Conservation (phyloP, 2,113 vertebrate species). For the Plecotus auritus region DNA sequence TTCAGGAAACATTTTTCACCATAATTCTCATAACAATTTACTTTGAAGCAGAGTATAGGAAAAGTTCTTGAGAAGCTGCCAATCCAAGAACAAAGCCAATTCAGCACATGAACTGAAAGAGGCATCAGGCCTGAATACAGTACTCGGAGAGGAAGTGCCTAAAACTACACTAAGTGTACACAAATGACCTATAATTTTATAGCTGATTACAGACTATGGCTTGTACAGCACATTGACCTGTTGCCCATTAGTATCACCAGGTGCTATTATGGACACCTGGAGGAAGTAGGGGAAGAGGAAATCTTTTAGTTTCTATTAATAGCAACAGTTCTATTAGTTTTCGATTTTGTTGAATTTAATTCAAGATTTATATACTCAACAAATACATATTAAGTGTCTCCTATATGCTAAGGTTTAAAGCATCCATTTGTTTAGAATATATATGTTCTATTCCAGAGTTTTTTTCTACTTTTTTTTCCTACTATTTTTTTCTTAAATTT, state of each 20-base stretch:
- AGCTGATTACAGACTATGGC: background rate
- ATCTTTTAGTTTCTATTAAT: background rate
- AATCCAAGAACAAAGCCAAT: background rate
- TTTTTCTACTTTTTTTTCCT: background rate
- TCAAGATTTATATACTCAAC: background rate
- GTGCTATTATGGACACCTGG: background rate
- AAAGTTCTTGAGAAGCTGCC: background rate
- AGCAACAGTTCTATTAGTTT: background rate
- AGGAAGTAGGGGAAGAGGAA: background rate
- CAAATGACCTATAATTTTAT: background rate
- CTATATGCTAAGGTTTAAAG: background rate
- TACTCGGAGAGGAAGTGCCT: background rate
- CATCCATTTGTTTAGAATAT: background rate
- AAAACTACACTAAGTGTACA: background rate
- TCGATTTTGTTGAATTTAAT: background rate
- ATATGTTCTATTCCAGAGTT: background rate
- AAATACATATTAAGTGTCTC: background rate
- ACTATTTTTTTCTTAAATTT: background rate
- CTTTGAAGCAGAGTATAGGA: background rate
- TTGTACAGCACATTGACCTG: background rate
- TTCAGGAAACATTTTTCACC: background rate
- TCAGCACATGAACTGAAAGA: background rate
- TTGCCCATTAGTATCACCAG: fast-evolving
- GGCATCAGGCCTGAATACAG: background rate
- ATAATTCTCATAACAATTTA: background rate